Evolutionary conservation across 2,888 invertebrate species (phyloP), one percentile per base, ranked within the genome.

Genomic region (Orthosia gothica): DNA sequence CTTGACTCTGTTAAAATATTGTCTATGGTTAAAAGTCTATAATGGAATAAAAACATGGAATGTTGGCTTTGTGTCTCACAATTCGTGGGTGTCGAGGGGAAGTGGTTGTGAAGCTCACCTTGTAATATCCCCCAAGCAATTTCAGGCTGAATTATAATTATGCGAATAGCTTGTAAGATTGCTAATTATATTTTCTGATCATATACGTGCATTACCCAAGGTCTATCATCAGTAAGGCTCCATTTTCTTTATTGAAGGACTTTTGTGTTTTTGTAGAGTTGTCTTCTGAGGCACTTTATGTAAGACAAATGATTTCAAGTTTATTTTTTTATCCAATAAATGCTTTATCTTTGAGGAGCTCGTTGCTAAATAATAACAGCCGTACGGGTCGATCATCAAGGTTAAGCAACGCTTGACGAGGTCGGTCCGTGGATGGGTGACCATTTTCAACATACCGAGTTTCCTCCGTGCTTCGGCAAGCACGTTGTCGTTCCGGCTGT

Each of bases 1-100:
- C n/a, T 62, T 66, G 63, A 64, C 50, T 80, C 54, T 65, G 76
- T 55, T 74, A 64, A 67, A 71, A 79, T 74, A 76, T 80, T 80
- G 26, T 74, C 62, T 68, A 70, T 73, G 54, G 50, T 58, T 59
- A 82, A 57, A 64, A 59, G 54, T 70, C 55, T 32, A 54, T 84
- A 84, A 83, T 84, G 76, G 74, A 85, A 84, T 32, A 70, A 83
- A 73, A 84, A 80, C 61, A 86, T 66, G 59, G 64, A 11, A 15
- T 84, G 81, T 81, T 81, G 70, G 82, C 62, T 79, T 83, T 69
- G 23, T 40, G 23, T 47, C 52, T 68, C 59, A 11, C 49, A 62
- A 68, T 50, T 76, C 23, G 32, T 55, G 52, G 11, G 32, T n/a
- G 64, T 50, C 16, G 45, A 26, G 26, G 49, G 18, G 5, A 66